A percentile compares a stretch with the other conserved stretches of the same genome.
Conservation (phyloP, 2,888 invertebrate species). For the Habrosyne pyritoides region DNA sequence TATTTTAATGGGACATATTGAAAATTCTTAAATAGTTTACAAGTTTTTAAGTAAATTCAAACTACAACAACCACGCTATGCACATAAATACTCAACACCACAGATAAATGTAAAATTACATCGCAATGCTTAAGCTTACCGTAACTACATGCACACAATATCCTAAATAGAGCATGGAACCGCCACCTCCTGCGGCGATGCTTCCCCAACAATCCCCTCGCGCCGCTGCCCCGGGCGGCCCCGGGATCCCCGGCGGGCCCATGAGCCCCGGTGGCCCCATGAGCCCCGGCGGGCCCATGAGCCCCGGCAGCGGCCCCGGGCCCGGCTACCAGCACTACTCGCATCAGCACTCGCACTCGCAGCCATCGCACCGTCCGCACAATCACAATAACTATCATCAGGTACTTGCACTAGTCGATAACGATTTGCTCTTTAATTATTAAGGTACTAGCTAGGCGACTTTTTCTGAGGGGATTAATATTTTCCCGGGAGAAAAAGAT, state of each 20-base stretch:
- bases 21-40: too few species aligned
- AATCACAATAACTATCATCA: conserved; percentile 44
- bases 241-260: conserved; percentile 16
- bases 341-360: conserved; percentile 75
- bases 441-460: too few species aligned
- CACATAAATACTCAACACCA: neutral
- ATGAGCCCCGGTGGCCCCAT: neutral
- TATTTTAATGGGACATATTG: too few species aligned
- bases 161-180: conserved; percentile 50
- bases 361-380: conserved; percentile 60
- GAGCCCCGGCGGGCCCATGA: conserved; percentile 7
- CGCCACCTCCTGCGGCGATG: conserved; percentile 21
- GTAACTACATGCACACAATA: neutral
- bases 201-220: conserved; percentile 31
- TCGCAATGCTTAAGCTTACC: neutral
- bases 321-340: conserved; percentile 53
- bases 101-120: neutral
- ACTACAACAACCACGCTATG: neutral
- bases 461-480: too few species aligned
- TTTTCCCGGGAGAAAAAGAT: too few species aligned
- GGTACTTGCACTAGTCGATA: too few species aligned
- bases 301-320: conserved; percentile 24
- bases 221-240: conserved; percentile 29
- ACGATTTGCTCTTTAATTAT: too few species aligned
- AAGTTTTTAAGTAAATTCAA: too few species aligned